phyloP scores from a whole-genome alignment of 1,140 invertebrate species.

The Trichogramma pretiosum region DNA sequence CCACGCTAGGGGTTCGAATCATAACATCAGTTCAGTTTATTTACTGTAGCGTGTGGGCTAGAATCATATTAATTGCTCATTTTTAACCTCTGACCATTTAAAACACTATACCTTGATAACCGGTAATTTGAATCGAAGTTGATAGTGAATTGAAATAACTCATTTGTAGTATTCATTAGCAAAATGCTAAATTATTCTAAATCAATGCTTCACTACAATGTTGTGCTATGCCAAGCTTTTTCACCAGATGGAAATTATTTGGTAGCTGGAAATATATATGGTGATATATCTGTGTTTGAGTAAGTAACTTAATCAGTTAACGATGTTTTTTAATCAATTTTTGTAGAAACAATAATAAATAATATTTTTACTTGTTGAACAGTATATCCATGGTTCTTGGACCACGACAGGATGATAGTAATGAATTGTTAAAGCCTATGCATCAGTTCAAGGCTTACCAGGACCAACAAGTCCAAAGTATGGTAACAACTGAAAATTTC shows the following conservation, averaged over 20 bases:
- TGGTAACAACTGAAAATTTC: conserved; percentile 61
- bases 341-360: too few relatives aligned
- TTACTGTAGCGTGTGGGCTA: too few relatives aligned
- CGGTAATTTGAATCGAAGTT: too few relatives aligned
- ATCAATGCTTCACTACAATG: conserved; percentile 63
- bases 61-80: too few relatives aligned
- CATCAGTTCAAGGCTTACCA: conserved; percentile 50
- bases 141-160: too few relatives aligned
- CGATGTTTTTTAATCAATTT: not conserved
- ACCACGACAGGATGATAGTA: conserved; percentile 41
- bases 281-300: conserved; percentile 75
- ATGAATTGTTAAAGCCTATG: conserved; percentile 50
- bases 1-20: too few relatives aligned
- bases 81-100: too few relatives aligned
- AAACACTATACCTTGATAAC: too few relatives aligned
- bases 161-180: too few relatives aligned
- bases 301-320: conserved; percentile 44
- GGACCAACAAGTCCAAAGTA: conserved; percentile 60
- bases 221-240: conserved; percentile 67
- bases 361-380: conserved; percentile 28
- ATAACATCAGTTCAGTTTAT: too few relatives aligned
- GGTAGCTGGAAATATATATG: conserved; percentile 74
- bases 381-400: conserved; percentile 53
- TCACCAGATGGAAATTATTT: conserved; percentile 76
- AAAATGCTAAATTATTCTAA: conserved; percentile 24